Conservation (phyloP, 1,140 invertebrate genomes). For the Pseudomyrmex pallidus region DNA sequence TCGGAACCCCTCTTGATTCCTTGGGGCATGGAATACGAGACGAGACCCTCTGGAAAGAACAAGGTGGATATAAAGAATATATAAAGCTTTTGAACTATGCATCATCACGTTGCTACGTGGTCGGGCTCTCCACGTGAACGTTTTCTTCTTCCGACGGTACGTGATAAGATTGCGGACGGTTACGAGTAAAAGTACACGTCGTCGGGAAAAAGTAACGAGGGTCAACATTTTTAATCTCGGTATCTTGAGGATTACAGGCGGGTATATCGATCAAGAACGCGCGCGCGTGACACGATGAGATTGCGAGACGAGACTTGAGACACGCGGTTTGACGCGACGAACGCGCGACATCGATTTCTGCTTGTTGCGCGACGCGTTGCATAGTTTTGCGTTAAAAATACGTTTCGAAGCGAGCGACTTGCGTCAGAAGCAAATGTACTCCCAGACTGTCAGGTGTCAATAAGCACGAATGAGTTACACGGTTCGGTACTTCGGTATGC, state of each 20-base stretch:
- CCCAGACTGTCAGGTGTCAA: conserved; percentile 51
- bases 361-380: neutral
- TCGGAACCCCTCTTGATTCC: conserved; percentile 89
- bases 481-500: conserved; percentile 19
- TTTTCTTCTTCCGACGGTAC: conserved; percentile 53
- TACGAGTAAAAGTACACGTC: conserved; percentile 30
- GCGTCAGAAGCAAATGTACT: conserved; percentile 22
- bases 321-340: neutral
- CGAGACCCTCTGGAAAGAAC: conserved; percentile 88
- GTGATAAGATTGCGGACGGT: conserved; percentile 66
- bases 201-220: conserved; percentile 21
- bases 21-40: conserved; percentile 93
- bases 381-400: conserved; percentile 39
- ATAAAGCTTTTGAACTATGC: conserved; percentile 61
- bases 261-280: conserved; percentile 6
- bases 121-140: conserved; percentile 21
- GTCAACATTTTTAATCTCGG: conserved; percentile 55
- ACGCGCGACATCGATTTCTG: conserved; percentile 3
- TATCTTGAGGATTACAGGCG: conserved; percentile 15
- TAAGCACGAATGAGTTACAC: conserved; percentile 35
- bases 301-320: neutral
- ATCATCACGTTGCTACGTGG: conserved; percentile 56
- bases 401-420: conserved; percentile 20
- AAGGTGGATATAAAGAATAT: conserved; percentile 49
- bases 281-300: neutral